Percentiles rank a stretch among this genome's conserved stretches.
Evolutionary conservation across 2,888 invertebrate species (phyloP).

Genomic region (Gymnoscelis rufifasciata): DNA sequence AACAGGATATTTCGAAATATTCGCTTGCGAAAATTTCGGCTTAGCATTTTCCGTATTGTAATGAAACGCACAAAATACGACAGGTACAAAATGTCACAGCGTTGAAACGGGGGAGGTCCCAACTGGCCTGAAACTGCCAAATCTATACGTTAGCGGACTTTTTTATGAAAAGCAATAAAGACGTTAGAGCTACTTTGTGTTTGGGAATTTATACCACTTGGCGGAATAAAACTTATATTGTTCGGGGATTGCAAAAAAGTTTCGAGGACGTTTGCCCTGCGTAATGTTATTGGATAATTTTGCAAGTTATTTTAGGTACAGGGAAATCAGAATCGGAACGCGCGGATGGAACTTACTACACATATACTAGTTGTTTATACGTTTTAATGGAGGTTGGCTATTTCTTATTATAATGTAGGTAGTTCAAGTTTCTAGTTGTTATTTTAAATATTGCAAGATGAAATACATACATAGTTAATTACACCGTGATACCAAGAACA

Average conservation of each 20-base stretch:
- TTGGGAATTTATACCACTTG: slow-evolving; percentile 75
- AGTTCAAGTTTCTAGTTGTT: too few species aligned
- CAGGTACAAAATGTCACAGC: slow-evolving; percentile 43
- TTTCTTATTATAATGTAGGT: too few species aligned
- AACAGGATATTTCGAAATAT: slow-evolving; percentile 16
- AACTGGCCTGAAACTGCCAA: slow-evolving; percentile 54
- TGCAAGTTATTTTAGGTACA: slow-evolving; percentile 49
- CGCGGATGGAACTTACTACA: neutral
- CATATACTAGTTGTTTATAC: neutral
- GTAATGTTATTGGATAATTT: slow-evolving; percentile 70
- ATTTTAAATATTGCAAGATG: too few species aligned
- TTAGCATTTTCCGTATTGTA: slow-evolving; percentile 19
- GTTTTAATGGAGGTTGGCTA: too few species aligned
- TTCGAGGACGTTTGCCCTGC: slow-evolving; percentile 61
- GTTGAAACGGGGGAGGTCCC: slow-evolving; percentile 42
- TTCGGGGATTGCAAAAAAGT: slow-evolving; percentile 72
- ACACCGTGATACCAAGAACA: too few species aligned
- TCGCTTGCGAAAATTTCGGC: slow-evolving; percentile 15
- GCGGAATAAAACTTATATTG: slow-evolving; percentile 77
- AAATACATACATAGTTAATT: too few species aligned
- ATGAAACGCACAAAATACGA: slow-evolving; percentile 31
- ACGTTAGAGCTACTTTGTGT: slow-evolving; percentile 77
- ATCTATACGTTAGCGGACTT: slow-evolving; percentile 64
- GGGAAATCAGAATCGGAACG: neutral
- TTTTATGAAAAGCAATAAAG: slow-evolving; percentile 77